Evolutionary conservation across 2,797 vertebrate species (phyloP), one percentile per base, ranked within the genome.

Genomic region (Oceanodroma leucorhoa): DNA sequence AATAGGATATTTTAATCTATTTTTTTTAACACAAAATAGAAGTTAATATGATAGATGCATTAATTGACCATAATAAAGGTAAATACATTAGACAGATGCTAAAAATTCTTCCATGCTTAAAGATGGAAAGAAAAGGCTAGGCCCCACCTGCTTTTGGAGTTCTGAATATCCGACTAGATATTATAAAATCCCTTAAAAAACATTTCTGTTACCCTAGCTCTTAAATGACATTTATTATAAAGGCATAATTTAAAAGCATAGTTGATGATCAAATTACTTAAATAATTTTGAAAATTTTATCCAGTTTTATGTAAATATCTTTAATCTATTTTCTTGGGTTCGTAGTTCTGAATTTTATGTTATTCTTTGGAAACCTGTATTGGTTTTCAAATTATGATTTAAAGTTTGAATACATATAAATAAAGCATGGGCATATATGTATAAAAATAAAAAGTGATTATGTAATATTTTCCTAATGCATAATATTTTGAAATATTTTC

Each of bases 401-500:
- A 38, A 67, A 19, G 14, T 78, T 91, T 83, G 23, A 70, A 70
- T 73, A 14, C 3, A 5, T 83, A 34, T 32, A 70, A 70, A 51
- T 62, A 77, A 70, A 22, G 27, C 11, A 51, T 23, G 6, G 70
- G 40, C 45, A 45, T 50, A 23, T 43, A 11, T 41, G 2, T 40
- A 19, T 48, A 58, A 36, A 84, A 83, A n/a, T 41, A 57, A 57
- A 66, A 73, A 40, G 20, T 46, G 6, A 32, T 38, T 85, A 17
- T 66, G 3, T 55, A 55, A 26, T 80, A 11, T 41, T 57, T 91
- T 82, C 40, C 83, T 73, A 95, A 75, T 50, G 2, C 3, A 54
- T 57, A 22, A 38, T 61, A 38, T 89, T 95, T 95, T 76, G 23
- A 76, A 93, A 82, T 87, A n/a, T 94, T 98, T 97, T 76, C 95